Evolutionary conservation across 1,140 invertebrate genomes (phyloP), one percentile per base, ranked within the genome.

Genomic region (Neelides sp.): DNA sequence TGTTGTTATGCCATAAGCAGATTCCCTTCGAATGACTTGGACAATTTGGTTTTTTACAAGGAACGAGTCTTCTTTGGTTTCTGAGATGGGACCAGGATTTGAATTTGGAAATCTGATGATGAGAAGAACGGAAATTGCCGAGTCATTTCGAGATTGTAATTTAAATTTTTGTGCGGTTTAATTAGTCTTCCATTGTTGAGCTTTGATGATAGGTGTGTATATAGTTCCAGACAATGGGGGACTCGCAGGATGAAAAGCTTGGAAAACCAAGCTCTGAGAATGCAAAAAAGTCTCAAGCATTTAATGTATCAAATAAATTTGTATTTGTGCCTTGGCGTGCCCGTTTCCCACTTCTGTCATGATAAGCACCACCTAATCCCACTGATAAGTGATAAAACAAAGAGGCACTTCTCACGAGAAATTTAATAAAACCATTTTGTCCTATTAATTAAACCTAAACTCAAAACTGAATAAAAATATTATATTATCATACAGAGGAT

Each of bases 81-180:
- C n/a, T n/a, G n/a, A n/a, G n/a, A n/a, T n/a, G n/a, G n/a, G n/a
- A n/a, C n/a, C n/a, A n/a, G n/a, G n/a, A n/a, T n/a, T n/a, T n/a
- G n/a, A n/a, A n/a, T n/a, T n/a, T n/a, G n/a, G n/a, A n/a, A n/a
- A n/a, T n/a, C n/a, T n/a, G n/a, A n/a, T n/a, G n/a, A n/a, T n/a
- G n/a, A n/a, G n/a, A n/a, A n/a, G n/a, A n/a, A n/a, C n/a, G 26
- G 28, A 49, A 49, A 49, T 27, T 49, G 48, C 37, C 23, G 26
- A 39, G 27, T 49, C 48, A 49, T 49, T 28, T 35, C 36, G 15
- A 49, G 48, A 49, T 49, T 37, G 48, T 49, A 49, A 49, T 49
- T 49, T 49, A 49, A 34, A 49, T 49, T 49, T 49, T 49, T 49
- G 37, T 49, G 36, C 48, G 36, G 36, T 49, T 49, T 49, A 49